These are phyloP conservation scores for Sarcophilus harrisii DNA, from an alignment of 2,797 vertebrate genomes.

Conservation along the genomic window DNA sequence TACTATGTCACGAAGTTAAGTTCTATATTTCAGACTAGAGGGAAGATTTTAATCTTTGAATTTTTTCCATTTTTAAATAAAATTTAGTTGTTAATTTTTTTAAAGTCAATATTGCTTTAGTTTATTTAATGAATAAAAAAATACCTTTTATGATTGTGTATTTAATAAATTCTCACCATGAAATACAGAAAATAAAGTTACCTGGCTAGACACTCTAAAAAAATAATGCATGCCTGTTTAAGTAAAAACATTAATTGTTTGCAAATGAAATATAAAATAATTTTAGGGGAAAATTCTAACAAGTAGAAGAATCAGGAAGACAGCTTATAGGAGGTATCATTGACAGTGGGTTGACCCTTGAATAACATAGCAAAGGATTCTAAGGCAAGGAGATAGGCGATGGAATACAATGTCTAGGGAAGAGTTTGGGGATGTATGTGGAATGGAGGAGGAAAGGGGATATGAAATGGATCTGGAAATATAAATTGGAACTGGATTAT, in stretches of 20 bases:
- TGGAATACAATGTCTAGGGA: neutral
- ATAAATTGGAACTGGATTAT: neutral
- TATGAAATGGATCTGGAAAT: neutral
- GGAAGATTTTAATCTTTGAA: neutral
- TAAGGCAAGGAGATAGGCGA: neutral
- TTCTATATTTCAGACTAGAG: neutral
- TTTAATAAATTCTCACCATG: neutral
- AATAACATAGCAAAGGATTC: neutral
- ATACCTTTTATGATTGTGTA: neutral
- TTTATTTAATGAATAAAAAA: neutral
- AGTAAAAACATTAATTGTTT: conserved; percentile 40
- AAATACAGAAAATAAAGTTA: neutral
- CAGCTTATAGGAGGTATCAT: neutral
- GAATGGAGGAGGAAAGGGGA: too few relatives aligned
- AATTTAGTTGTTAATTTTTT: neutral
- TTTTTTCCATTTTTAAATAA: neutral
- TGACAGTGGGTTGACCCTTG: neutral
- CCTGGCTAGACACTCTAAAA: neutral
- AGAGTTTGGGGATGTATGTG: neutral
- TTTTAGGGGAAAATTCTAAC: neutral
- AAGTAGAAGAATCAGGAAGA: neutral
- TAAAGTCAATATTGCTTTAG: neutral
- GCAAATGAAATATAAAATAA: neutral
- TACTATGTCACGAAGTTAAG: neutral
- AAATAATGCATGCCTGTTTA: conserved; percentile 13